Evolutionary conservation across 1,140 invertebrate genomes (phyloP), one percentile per base, ranked within the genome.

Genomic region (Adoxophyes honmai): DNA sequence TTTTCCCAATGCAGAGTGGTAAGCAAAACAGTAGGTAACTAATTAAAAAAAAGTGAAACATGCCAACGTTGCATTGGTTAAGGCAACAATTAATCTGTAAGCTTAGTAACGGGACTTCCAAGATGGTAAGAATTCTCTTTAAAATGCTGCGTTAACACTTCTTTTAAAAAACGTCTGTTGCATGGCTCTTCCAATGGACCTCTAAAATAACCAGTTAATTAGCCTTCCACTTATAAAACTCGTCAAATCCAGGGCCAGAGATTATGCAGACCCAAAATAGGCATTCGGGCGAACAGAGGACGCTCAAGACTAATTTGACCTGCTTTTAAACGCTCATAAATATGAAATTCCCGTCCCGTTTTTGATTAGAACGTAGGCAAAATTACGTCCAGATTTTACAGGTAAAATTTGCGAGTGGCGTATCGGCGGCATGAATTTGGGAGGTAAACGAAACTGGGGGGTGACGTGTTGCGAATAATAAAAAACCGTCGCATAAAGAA

Each of bases 251-350:
- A n/a, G 18, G 11, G 16, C 8, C n/a, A 9, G 16, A 9, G 16
- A 21, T 21, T 44, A 44, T 21, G 16, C 39, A 21, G 16, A 36
- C 15, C 33, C 13, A 55, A 58, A 70, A 66, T 62, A 68, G 33
- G 65, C 37, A 63, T 59, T 37, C 11, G 60, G 61, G 54, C 60
- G 57, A 60, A 53, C 54, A 48, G 55, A 28, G 57, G 55, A 68
- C 55, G 63, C 62, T 63, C 55, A 64, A 66, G 62, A 73, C 62
- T 64, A 66, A 71, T 65, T 68, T 71, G 70, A 76, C 68, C 73
- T 63, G 64, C 57, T 68, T 70, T 64, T 62, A 18, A 18, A 13
- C 51, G 34, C 37, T 53, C 52, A 68, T 68, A 68, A 66, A 68
- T 64, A 64, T 60, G 39, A 65, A 58, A 61, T 60, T 18, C 21